Evolutionary conservation across 2,797 vertebrate species (phyloP), one percentile per base, ranked within the genome.

Genomic region (Intellagama lesueurii): DNA sequence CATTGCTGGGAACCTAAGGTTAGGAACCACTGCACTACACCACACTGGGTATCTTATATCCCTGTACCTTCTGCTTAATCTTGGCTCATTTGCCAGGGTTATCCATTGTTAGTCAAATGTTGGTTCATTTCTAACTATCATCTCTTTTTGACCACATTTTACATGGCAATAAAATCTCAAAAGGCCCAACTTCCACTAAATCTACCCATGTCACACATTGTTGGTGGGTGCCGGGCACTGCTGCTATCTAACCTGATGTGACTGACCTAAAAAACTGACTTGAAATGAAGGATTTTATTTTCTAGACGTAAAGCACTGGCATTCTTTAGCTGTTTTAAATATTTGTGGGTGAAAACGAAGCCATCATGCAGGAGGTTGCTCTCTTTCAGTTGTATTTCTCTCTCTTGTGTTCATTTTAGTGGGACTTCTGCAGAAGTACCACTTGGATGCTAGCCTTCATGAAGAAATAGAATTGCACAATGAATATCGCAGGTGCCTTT

Each of bases 1-100:
- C 3, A 3, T 40, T 40, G 40, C 40, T 40, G 40, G 40, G 40
- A 40, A 40, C 40, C 40, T 40, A 40, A 40, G 40, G 40, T 40
- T 40, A 40, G 40, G 40, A 40, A 40, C 40, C 40, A 40, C 40
- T 40, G 40, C 40, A 40, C 40, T 40, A 3, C 40, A 3, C 40
- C 40, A 40, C 40, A 40, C 1, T 40, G 40, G 3, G 40, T 40
- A 40, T 40, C 40, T 40, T 40, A 40, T 40, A 56, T 14, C 52
- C 52, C 12, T 56, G 52, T 56, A 5, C 32, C 68, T 0, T n/a
- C 64, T 49, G 0, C 0, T 81, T 26, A 79, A 12, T 40, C 0
- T 0, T 1, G 26, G 78, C 30, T 83, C 75, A 1, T 52, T 1
- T 64, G 12, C 40, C 1, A 2, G 52, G 52, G 7, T 56, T 14